Evolutionary conservation across 2,888 invertebrate species (phyloP).

Genomic region (Chalcosyrphus nemorum): DNA sequence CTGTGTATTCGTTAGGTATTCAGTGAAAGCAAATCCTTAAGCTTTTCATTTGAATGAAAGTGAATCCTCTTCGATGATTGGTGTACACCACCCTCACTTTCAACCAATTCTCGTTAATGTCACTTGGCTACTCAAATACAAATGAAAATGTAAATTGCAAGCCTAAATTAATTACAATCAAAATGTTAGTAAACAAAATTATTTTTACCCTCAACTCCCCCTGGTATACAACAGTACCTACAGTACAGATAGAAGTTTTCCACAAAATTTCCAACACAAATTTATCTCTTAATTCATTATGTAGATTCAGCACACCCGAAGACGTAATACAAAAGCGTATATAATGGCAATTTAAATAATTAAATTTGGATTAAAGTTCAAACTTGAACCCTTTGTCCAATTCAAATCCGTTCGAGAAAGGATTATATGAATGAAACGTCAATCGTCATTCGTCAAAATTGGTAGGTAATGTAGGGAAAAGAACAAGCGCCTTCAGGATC

Average conservation of each 20-base stretch:
- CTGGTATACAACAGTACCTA: too few relatives aligned
- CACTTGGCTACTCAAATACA: conserved; percentile 1
- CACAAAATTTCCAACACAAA: neutral
- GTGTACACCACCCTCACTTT: neutral
- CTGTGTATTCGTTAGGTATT: too few relatives aligned
- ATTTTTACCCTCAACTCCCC: neutral
- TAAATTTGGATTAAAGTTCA: conserved; percentile 59
- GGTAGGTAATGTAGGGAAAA: neutral
- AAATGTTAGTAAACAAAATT: neutral
- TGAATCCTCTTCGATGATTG: neutral
- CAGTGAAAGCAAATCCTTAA: neutral
- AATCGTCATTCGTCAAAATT: conserved; percentile 49
- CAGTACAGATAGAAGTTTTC: neutral
- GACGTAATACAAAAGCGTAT: conserved; percentile 7
- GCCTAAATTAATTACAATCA: conserved; percentile 4
- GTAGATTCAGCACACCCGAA: neutral
- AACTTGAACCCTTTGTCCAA: conserved; percentile 36
- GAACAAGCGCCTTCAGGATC: neutral
- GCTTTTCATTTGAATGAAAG: conserved; percentile 8
- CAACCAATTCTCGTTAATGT: neutral
- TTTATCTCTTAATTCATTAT: neutral
- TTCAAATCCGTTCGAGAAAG: conserved; percentile 25
- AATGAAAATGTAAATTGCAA: neutral
- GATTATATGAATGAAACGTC: conserved; percentile 54
- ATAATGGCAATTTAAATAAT: conserved; percentile 63